Conservation (phyloP, 2,797 vertebrate genomes). For the Anguilla anguilla region DNA sequence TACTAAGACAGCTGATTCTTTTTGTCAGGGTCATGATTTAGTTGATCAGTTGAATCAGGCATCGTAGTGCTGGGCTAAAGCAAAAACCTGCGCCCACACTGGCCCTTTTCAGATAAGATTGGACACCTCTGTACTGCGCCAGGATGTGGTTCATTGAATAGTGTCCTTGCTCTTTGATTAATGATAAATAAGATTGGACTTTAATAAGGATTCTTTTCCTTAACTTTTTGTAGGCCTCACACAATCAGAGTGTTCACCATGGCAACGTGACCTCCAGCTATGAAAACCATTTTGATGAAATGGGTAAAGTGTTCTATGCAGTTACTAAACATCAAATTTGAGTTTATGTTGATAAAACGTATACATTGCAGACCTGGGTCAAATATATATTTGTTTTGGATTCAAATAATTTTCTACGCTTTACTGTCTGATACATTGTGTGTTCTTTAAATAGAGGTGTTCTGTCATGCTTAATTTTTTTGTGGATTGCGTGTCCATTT, state of each 20-base stretch:
- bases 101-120: too few species aligned
- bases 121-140: too few species aligned
- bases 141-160: not conserved
- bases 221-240: constrained; percentile 57
- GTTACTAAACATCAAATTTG: not conserved
- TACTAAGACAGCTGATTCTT: too few species aligned
- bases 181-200: not conserved
- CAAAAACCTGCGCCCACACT: too few species aligned
- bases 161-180: not conserved
- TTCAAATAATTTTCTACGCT: too few species aligned
- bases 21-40: too few species aligned
- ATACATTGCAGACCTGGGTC: not conserved
- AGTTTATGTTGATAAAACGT: constrained; percentile 4
- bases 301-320: constrained; percentile 53
- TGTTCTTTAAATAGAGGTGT: not conserved
- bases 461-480: not conserved
- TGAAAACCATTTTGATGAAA: constrained; percentile 73
- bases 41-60: too few species aligned
- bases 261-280: constrained; percentile 55
- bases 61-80: too few species aligned
- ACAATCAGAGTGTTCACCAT: constrained; percentile 50
- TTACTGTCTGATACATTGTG: not conserved
- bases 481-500: not conserved
- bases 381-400: too few species aligned
- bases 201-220: not conserved